Base-by-base conservation (phyloP, 2,113 vertebrate genomes). In the Melozone crissalis region DNA sequence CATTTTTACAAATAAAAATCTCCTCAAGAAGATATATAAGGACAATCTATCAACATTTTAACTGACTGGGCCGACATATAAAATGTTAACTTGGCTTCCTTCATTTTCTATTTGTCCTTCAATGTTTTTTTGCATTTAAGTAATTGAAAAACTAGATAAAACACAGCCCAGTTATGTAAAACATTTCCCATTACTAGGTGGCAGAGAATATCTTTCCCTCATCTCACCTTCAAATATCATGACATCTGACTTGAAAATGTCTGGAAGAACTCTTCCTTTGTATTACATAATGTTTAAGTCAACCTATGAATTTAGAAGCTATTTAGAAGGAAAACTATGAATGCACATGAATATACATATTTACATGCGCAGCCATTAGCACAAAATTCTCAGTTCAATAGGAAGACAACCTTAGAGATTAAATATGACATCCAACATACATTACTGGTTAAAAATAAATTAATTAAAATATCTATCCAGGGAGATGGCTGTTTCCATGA, bases 1-100 rank as follows among this genome's bases (percentile, higher is more conserved):
- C 0, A 0, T 5, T 80, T 83, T 57, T 1, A 1, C 33, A 62
- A 91, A 68, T 16, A 23, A 41, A 27, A 79, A 58, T 41, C 73
- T 77, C 46, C 3, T 41, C 23, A 75, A 61, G 6, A 15, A 57
- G 44, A 41, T n/a, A 41, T 5, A n/a, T 54, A 74, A 59, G 16
- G 5, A 47, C 41, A 76, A 83, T 37, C 28, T 61, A 37, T 52
- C 13, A 31, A 31, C 30, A 44, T 47, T 9, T 7, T 43, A 80
- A 66, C 24, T 73, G 37, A 83, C 28, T 47, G 35, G 65, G 33
- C 9, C 65, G 15, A 66, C 9, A 54, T 30, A 13, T 27, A 72
- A 84, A 76, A 65, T 3, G 7, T 89, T 57, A 71, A 26, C 10
- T 87, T 58, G 35, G 15, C 20, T 90, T 90, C 13, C 58, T 52